Evolutionary conservation across 2,113 vertebrate genomes (phyloP).

Genomic region (Neolamprologus sp.): DNA sequence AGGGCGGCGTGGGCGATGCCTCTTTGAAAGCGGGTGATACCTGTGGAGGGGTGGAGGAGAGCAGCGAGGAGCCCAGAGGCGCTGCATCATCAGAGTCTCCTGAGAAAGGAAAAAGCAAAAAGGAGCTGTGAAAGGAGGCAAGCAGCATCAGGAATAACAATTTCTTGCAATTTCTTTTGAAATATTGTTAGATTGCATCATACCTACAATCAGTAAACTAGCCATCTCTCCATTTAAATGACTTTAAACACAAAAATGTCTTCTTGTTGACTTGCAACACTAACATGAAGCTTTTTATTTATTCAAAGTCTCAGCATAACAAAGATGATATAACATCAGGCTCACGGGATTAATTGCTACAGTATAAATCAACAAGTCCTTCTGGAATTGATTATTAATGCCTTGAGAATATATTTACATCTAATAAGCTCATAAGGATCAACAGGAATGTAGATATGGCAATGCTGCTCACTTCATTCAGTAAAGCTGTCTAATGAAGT

Average conservation of each 20-base stretch:
- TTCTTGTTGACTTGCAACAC: background rate
- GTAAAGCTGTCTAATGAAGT: background rate
- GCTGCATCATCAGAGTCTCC: slow-evolving; percentile 95
- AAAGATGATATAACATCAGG: background rate
- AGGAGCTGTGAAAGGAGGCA: background rate
- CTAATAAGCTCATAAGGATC: background rate
- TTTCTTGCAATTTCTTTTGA: background rate
- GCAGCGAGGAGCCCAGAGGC: slow-evolving; percentile 76
- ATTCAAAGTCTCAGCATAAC: background rate
- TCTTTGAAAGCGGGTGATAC: slow-evolving; percentile 88
- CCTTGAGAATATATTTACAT: background rate
- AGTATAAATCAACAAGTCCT: background rate
- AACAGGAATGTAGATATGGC: background rate
- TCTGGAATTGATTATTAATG: background rate
- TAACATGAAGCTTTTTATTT: background rate
- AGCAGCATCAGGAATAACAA: background rate
- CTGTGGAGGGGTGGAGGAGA: slow-evolving; percentile 89
- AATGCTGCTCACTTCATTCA: background rate
- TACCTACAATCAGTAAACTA: background rate
- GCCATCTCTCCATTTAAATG: background rate
- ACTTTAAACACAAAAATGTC: background rate
- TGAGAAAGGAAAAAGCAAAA: slow-evolving; percentile 40
- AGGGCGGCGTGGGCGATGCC: slow-evolving; percentile 88
- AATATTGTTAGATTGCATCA: background rate
- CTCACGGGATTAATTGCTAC: background rate